These are phyloP conservation scores for Rhimphoctona megacephalus DNA, from an alignment of 2,888 invertebrate genomes.

Conservation along the genomic window DNA sequence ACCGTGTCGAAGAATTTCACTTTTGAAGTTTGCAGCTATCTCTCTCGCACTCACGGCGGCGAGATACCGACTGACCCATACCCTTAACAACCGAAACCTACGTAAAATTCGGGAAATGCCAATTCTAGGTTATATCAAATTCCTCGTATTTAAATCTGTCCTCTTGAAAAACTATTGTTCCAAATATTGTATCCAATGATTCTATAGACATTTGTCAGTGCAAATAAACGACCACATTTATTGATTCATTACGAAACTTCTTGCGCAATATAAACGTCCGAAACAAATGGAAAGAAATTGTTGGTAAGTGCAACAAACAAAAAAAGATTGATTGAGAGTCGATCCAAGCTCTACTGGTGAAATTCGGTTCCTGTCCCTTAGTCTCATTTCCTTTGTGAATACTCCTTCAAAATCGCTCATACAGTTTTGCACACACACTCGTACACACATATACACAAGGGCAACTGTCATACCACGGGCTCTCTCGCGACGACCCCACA, in stretches of 20 bases:
- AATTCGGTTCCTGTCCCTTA: constrained; percentile 16
- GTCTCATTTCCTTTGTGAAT: constrained; percentile 15
- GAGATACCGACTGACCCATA: too few relatives aligned
- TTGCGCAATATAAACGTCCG: neutral
- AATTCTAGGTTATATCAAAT: constrained; percentile 1
- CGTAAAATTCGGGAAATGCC: neutral
- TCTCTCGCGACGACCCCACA: constrained; percentile 57
- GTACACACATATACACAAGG: constrained; percentile 18
- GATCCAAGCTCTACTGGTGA: constrained; percentile 5
- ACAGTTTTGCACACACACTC: neutral
- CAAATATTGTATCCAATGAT: neutral
- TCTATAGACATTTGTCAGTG: neutral
- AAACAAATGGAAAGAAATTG: neutral
- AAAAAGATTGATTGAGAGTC: neutral
- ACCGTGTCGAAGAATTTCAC: too few relatives aligned
- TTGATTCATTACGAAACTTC: neutral
- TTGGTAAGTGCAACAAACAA: neutral
- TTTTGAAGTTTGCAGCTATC: too few relatives aligned
- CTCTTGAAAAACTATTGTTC: neutral
- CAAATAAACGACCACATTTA: neutral
- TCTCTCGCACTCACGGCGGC: too few relatives aligned
- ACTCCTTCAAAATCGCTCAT: constrained; percentile 27
- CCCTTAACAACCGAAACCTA: neutral
- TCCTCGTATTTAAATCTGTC: neutral
- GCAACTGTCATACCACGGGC: constrained; percentile 37